These are phyloP conservation scores for Phrynosoma platyrhinos DNA, from an alignment of 2,113 vertebrate genomes.

Conservation along the genomic window DNA sequence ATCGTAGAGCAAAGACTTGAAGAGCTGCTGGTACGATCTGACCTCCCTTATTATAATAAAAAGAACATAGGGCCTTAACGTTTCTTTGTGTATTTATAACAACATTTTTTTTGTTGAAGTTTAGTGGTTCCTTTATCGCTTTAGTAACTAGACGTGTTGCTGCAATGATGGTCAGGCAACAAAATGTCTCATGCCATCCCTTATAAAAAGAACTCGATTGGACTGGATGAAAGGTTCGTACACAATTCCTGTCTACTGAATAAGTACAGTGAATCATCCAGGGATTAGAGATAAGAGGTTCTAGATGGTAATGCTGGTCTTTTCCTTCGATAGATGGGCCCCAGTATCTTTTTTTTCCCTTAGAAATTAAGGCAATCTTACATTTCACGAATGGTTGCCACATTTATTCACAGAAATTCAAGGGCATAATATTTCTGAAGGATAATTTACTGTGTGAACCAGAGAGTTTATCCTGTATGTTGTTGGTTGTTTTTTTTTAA, in stretches of 20 bases:
- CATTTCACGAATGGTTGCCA: neutral
- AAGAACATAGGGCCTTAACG: too few relatives aligned
- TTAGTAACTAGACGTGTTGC: neutral
- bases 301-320: neutral
- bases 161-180: neutral
- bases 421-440: constrained; percentile 16
- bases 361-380: neutral
- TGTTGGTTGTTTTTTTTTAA: constrained; percentile 29
- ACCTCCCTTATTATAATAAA: too few relatives aligned
- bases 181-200: neutral
- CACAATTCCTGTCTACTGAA: neutral
- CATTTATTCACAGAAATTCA: constrained; percentile 25
- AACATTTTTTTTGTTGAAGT: too few relatives aligned
- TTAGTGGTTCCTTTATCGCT: too few relatives aligned
- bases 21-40: too few relatives aligned
- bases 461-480: neutral
- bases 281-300: neutral
- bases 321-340: neutral
- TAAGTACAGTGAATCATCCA: neutral
- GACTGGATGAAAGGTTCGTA: too few relatives aligned
- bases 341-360: neutral
- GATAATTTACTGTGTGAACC: neutral
- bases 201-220: neutral
- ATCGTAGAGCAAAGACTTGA: too few relatives aligned
- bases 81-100: too few relatives aligned